Evolutionary conservation across 2,888 invertebrate genomes (phyloP).

Genomic region (Ochropleura leucogaster): DNA sequence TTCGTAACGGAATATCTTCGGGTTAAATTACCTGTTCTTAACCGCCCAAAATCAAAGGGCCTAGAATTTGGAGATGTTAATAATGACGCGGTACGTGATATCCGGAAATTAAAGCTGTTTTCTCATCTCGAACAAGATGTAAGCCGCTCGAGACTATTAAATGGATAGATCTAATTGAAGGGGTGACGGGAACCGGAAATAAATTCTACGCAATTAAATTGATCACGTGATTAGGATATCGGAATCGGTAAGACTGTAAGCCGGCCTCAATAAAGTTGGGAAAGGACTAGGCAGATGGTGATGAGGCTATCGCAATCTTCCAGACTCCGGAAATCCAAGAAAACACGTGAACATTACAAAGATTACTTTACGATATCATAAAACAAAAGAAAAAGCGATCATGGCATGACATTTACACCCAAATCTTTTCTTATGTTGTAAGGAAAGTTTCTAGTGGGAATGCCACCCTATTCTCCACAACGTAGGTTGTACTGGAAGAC

Average conservation of each 20-base stretch:
- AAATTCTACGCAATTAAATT: constrained; percentile 43
- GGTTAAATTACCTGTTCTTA: constrained; percentile 47
- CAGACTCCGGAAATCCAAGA: background rate
- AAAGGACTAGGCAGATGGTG: no score
- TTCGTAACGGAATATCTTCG: constrained; percentile 49
- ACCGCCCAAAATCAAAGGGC: constrained; percentile 31
- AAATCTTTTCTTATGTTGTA: background rate
- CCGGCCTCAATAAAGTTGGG: no score
- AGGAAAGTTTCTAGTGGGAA: background rate
- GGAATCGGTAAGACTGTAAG: constrained; percentile 1
- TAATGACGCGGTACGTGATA: constrained; percentile 49
- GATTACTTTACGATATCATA: background rate
- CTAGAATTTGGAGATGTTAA: constrained; percentile 41
- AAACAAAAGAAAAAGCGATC: background rate
- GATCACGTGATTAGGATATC: constrained; percentile 26
- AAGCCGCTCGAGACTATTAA: constrained; percentile 39
- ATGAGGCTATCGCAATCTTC: constrained; percentile 24
- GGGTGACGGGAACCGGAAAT: constrained; percentile 34
- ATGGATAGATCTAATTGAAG: constrained; percentile 53
- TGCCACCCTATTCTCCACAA: background rate
- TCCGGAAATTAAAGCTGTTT: constrained; percentile 57
- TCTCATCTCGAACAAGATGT: constrained; percentile 48
- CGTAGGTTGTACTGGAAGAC: background rate
- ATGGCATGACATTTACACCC: background rate
- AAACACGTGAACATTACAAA: background rate